Evolutionary conservation across 2,113 vertebrate genomes (phyloP).

Genomic region (Empidonax alnorum): DNA sequence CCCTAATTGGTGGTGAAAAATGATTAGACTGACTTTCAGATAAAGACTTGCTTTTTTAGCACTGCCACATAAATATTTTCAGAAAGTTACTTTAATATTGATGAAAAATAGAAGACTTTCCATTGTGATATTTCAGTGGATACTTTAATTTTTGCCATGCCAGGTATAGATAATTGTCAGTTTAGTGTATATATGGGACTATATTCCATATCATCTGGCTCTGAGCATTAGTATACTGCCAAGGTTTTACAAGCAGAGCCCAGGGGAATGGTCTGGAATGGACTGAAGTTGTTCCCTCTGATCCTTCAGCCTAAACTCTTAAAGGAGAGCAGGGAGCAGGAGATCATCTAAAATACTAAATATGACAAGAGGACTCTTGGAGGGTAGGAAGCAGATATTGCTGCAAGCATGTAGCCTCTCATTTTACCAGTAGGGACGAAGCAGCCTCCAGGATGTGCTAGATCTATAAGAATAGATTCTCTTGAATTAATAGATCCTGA

Average conservation of each 20-base stretch:
- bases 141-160: not conserved
- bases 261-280: not conserved
- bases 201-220: accelerated
- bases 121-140: not conserved
- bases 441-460: not conserved
- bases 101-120: not conserved
- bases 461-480: not conserved
- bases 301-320: not conserved
- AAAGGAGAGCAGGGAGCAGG: not conserved
- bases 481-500: conserved; percentile 11
- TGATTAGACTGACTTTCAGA: not conserved
- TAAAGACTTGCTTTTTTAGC: not conserved
- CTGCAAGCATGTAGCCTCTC: not conserved
- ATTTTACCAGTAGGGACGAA: not conserved
- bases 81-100: not conserved
- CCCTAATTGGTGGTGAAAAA: not conserved
- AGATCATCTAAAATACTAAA: not conserved
- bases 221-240: not conserved
- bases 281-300: not conserved
- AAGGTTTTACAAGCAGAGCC: not conserved
- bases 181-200: not conserved
- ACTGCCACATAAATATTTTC: not conserved
- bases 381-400: not conserved
- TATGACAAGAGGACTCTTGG: not conserved
- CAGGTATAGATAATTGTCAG: not conserved